These are phyloP conservation scores for Rhodeus uyekii DNA, from an alignment of 2,797 vertebrate genomes.

Conservation along the genomic window DNA sequence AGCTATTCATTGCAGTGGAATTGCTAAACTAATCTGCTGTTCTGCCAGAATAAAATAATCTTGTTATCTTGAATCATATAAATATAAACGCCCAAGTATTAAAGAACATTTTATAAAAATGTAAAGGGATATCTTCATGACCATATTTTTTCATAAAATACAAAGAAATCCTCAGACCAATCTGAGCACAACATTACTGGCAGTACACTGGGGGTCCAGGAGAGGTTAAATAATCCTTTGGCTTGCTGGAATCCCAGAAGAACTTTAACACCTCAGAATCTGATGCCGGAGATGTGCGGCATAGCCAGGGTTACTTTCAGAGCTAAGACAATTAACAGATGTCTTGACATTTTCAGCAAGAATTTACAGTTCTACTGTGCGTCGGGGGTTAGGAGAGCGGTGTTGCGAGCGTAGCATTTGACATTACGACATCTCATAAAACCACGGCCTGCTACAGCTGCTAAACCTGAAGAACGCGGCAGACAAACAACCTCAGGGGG, in stretches of 20 bases:
- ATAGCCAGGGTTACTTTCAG: slow-evolving; percentile 17
- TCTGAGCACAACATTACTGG: background rate
- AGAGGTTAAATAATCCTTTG: slow-evolving; percentile 30
- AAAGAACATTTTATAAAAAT: background rate
- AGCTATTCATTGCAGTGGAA: slow-evolving; percentile 25
- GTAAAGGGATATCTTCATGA: background rate
- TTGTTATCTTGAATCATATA: no score
- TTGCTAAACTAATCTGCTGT: slow-evolving; percentile 16
- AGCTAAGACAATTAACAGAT: slow-evolving; percentile 14
- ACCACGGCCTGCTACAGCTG: slow-evolving; percentile 37
- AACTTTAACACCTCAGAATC: slow-evolving; percentile 34
- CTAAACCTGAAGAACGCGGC: slow-evolving; percentile 42
- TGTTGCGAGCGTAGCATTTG: slow-evolving; percentile 7
- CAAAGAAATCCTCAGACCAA: no score
- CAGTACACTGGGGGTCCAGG: background rate
- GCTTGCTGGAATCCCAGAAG: slow-evolving; percentile 24
- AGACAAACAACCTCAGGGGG: slow-evolving; percentile 1
- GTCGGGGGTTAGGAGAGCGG: background rate
- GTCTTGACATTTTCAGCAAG: slow-evolving; percentile 24
- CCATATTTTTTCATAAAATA: no score
- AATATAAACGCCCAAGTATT: background rate
- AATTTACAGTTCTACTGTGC: slow-evolving; percentile 14
- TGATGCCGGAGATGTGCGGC: background rate
- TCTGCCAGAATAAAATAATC: background rate
- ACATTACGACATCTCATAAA: slow-evolving; percentile 24